Conservation (phyloP, 2,113 vertebrate species). For the Trachemys scripta region DNA sequence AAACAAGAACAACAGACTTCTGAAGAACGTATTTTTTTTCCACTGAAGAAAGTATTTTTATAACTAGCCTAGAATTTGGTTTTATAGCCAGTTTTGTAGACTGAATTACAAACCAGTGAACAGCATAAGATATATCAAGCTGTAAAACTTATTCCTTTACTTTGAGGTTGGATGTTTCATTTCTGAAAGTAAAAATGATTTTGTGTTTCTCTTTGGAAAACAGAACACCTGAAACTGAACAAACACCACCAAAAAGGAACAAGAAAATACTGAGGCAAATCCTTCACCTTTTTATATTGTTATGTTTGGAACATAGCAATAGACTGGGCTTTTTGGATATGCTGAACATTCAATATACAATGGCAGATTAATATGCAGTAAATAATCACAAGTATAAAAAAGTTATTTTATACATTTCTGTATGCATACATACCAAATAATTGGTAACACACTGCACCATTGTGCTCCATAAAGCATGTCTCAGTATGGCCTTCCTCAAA, state of each 20-base stretch:
- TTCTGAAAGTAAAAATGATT: background rate
- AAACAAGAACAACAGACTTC: background rate
- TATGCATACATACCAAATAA: background rate
- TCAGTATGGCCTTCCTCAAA: background rate
- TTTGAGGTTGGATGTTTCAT: background rate
- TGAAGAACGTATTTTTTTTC: background rate
- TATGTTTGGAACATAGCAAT: background rate
- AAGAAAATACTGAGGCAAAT: background rate
- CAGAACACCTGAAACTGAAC: background rate
- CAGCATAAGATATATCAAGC: background rate
- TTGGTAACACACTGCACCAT: background rate
- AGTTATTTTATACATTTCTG: background rate
- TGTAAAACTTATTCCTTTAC: background rate
- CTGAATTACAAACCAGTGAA: background rate
- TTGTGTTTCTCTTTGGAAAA: background rate
- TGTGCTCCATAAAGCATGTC: background rate
- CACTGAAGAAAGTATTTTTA: background rate
- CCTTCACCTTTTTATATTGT: background rate
- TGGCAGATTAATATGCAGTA: background rate
- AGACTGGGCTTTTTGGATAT: background rate
- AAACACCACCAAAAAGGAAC: background rate
- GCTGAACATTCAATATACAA: background rate
- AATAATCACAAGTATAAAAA: background rate
- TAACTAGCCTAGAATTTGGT: background rate
- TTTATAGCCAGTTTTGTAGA: background rate